phyloP scores from a whole-genome alignment of 2,113 vertebrate genomes.

The Urocolius indicus region DNA sequence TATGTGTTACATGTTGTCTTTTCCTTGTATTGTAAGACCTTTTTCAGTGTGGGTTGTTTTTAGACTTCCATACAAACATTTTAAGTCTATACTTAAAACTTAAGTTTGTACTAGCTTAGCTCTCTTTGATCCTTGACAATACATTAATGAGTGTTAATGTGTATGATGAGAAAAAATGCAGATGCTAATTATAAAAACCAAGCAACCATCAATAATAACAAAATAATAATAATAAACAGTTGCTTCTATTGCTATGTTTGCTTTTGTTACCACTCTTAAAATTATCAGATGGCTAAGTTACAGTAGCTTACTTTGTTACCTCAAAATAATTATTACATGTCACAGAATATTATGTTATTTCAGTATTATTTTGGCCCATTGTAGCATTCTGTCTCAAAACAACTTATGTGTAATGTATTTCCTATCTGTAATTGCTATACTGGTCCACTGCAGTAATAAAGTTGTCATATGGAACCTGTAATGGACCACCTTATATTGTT shows the following conservation, averaged over 20 bases:
- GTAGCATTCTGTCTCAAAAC: constrained; percentile 34
- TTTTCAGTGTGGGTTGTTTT: neutral
- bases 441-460: constrained; percentile 12
- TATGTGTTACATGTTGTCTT: neutral
- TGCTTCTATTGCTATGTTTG: constrained; percentile 21
- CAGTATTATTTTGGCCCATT: neutral
- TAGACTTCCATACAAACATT: too few relatives aligned
- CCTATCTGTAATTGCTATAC: neutral
- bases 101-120: neutral
- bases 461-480: constrained; percentile 7
- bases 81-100: too few relatives aligned
- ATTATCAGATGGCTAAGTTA: neutral
- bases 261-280: neutral
- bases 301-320: neutral
- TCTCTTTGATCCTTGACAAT: neutral
- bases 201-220: neutral
- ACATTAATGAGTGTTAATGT: neutral
- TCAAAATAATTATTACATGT: constrained; percentile 29
- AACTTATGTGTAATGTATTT: constrained; percentile 28
- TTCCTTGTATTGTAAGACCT: neutral
- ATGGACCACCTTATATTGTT: neutral
- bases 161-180: neutral
- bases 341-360: neutral
- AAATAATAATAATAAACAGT: neutral
- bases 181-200: neutral